Evolutionary conservation across 2,113 vertebrate species (phyloP).

Genomic region (Hippocampus mohnikei): DNA sequence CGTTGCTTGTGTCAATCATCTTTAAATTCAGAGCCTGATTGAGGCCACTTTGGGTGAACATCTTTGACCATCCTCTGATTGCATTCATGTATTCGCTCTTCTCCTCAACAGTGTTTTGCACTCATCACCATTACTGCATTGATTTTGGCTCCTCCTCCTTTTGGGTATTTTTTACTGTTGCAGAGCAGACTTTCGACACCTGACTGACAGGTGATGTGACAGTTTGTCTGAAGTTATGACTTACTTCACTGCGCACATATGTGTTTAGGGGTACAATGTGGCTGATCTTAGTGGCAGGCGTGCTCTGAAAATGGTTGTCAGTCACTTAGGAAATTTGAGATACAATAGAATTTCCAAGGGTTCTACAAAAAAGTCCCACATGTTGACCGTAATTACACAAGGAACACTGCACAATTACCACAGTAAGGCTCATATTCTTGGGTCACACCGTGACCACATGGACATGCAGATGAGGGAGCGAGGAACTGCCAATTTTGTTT

Average conservation of each 20-base stretch:
- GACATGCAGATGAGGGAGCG: constrained; percentile 15
- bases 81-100: too few relatives aligned
- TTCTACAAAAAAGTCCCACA: constrained; percentile 14
- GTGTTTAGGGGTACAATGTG: not conserved
- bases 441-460: constrained; percentile 11
- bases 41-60: too few relatives aligned
- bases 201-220: constrained; percentile 23
- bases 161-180: not conserved
- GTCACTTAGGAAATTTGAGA: constrained; percentile 25
- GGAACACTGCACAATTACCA: constrained; percentile 22
- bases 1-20: not conserved
- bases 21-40: too few relatives aligned
- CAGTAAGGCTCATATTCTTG: constrained; percentile 21
- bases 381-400: constrained; percentile 15
- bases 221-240: constrained; percentile 9
- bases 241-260: not conserved
- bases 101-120: too few relatives aligned
- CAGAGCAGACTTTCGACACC: not conserved
- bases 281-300: constrained; percentile 4
- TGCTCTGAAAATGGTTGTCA: not conserved
- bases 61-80: too few relatives aligned
- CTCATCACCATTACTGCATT: too few relatives aligned
- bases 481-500: constrained; percentile 39
- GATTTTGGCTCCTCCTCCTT: too few relatives aligned
- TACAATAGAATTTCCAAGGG: constrained; percentile 11